Conservation (phyloP, 35 echinoderm and acorn worm genomes). For the Apostichopus parvimensis region DNA sequence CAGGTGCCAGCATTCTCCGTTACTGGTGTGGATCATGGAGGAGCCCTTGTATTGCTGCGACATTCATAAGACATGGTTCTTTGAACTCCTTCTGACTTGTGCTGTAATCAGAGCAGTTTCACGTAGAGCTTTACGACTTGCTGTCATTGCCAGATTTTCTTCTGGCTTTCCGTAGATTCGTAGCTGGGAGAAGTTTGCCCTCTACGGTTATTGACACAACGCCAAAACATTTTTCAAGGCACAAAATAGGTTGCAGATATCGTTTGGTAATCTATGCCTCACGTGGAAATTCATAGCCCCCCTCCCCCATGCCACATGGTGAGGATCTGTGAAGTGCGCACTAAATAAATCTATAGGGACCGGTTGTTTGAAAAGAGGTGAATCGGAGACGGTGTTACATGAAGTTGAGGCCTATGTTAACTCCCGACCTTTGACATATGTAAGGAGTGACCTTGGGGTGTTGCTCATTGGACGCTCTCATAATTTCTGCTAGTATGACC, state of each 20-base stretch:
- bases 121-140: slow-evolving; percentile 36
- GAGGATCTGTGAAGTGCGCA: slow-evolving; percentile 32
- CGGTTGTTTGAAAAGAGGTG: slow-evolving; percentile 21
- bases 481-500: slow-evolving; percentile 33
- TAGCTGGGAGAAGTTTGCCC: slow-evolving; percentile 19
- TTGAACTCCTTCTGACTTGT: slow-evolving; percentile 27
- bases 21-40: slow-evolving; percentile 30
- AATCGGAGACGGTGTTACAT: slow-evolving; percentile 30
- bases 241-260: background rate
- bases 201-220: slow-evolving; percentile 45
- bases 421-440: slow-evolving; percentile 49
- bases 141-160: slow-evolving; percentile 28
- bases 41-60: slow-evolving; percentile 33
- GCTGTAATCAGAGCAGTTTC: slow-evolving; percentile 51
- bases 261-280: background rate
- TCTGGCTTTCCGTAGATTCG: slow-evolving; percentile 32
- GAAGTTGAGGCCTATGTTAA: slow-evolving; percentile 45
- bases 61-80: slow-evolving; percentile 7
- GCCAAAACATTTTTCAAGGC: slow-evolving; percentile 51
- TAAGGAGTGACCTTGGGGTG: slow-evolving; percentile 9
- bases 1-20: slow-evolving; percentile 18
- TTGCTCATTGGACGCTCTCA: slow-evolving; percentile 15
- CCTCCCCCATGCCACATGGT: slow-evolving; percentile 36
- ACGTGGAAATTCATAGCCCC: slow-evolving; percentile 23
- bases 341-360: slow-evolving; percentile 46